phyloP scores from a whole-genome alignment of 2,797 vertebrate species.

The Graptemys geographica region DNA sequence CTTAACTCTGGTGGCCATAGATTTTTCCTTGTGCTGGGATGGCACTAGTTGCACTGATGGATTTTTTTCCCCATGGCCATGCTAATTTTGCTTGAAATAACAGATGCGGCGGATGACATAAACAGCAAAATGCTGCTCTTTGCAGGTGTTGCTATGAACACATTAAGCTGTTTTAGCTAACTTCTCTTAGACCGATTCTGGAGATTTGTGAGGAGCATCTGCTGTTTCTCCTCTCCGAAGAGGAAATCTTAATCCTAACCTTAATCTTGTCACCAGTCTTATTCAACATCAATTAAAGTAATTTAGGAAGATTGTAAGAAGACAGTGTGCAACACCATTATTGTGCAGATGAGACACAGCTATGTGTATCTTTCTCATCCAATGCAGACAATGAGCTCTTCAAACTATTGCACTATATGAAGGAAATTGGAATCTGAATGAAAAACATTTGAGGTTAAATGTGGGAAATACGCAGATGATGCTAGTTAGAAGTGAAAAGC shows the following conservation, averaged over 20 bases:
- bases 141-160: neutral
- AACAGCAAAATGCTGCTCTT: fast-evolving
- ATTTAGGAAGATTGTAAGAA: fast-evolving
- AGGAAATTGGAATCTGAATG: neutral
- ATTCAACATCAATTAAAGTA: fast-evolving
- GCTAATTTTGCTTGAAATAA: neutral
- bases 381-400: neutral
- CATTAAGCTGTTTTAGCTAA: neutral
- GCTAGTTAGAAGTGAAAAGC: neutral
- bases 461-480: neutral
- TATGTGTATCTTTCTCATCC: neutral
- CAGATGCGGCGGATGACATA: fast-evolving
- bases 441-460: neutral
- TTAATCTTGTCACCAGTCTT: neutral
- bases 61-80: neutral
- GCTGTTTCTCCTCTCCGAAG: neutral
- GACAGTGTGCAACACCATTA: fast-evolving
- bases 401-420: neutral
- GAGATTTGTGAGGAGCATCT: neutral
- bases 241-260: neutral
- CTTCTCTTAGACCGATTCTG: neutral
- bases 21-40: too few relatives aligned
- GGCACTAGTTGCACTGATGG: neutral
- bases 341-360: neutral
- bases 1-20: neutral